Base-by-base conservation (phyloP, 2,888 invertebrate genomes). In the Philaethria dido region DNA sequence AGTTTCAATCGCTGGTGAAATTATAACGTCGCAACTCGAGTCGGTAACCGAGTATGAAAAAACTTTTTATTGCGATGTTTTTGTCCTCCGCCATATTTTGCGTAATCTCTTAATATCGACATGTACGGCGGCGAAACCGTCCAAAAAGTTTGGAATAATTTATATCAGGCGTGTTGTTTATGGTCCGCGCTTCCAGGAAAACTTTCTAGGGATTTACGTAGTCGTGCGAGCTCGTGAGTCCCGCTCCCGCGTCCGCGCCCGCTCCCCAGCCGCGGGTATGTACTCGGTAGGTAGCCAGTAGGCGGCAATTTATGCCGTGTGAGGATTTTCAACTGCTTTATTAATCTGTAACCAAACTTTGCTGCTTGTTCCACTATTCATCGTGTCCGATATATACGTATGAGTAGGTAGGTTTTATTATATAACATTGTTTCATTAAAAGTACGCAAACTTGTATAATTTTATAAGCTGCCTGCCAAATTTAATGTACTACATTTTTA, bases 51-150 rank as follows among this genome's bases (percentile, higher is more conserved):
- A 18, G 59, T 54, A 65, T 65, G 65, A 65, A 65, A 61, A 65
- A 65, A 65, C 50, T 65, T 65, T 65, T 66, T 66, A 66, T 66
- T 36, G 45, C 52, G 59, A 33, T 65, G 69, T 66, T 66, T 66
- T 54, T 59, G 62, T 59, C 54, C 50, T 36, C 33, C 64, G 62
- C 65, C 69, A 69, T 65, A 62, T 65, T 69, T 65, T 69, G 69
- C 69, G 65, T 65, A 69, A 69, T 62, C 65, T 65, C 64, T 65
- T 69, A 65, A 65, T 69, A 69, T 64, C 69, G 65, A 64, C 64
- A 25, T 65, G 69, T 65, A 52, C 50, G 54, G 52, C 52, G 61
- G 36, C 57, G 33, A 29, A 50, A 59, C 54, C 45, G 54, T 52
- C 54, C 45, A 59, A 62, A 66, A 69, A 66, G 59, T 69, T 66